A percentile compares a stretch with the other conserved stretches of the same genome.
These are phyloP conservation scores for Atlantisia rogersi DNA, from an alignment of 2,113 vertebrate genomes.

Conservation along the genomic window DNA sequence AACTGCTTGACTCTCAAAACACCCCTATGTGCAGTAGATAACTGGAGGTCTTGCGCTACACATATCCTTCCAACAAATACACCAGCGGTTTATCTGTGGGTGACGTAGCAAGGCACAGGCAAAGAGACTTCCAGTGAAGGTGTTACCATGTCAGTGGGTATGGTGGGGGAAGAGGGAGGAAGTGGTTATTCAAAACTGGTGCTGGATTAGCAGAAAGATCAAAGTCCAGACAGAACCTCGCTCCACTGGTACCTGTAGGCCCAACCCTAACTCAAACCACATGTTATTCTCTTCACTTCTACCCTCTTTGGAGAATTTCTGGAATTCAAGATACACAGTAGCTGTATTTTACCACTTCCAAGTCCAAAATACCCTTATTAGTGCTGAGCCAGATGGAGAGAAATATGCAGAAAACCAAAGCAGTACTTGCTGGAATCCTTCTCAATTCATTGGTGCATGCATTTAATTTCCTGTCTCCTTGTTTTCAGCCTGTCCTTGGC, in stretches of 20 bases:
- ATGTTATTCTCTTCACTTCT: not conserved
- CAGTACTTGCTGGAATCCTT: constrained; percentile 16
- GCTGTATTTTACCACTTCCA: constrained; percentile 19
- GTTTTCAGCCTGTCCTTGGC: constrained; percentile 60
- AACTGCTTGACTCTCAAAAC: not conserved
- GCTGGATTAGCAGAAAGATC: not conserved
- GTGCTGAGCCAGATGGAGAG: constrained; percentile 31
- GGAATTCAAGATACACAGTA: constrained; percentile 32
- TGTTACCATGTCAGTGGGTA: not conserved
- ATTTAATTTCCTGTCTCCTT: constrained; percentile 67
- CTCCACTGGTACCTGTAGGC: not conserved
- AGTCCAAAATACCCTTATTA: not conserved
- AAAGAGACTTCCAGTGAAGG: not conserved
- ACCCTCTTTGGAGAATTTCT: not conserved
- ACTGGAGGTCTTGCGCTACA: not conserved
- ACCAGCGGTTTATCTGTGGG: not conserved
- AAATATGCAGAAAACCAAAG: constrained; percentile 11
- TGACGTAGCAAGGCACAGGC: not conserved
- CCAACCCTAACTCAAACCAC: not conserved
- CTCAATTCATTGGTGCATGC: constrained; percentile 17
- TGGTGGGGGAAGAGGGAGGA: not conserved
- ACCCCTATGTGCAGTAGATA: not conserved
- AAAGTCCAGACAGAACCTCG: not conserved
- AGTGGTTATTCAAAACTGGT: not conserved
- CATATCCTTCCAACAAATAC: not conserved